phyloP scores from a whole-genome alignment of 2,888 invertebrate genomes.

The Euplagia quadripunctaria region DNA sequence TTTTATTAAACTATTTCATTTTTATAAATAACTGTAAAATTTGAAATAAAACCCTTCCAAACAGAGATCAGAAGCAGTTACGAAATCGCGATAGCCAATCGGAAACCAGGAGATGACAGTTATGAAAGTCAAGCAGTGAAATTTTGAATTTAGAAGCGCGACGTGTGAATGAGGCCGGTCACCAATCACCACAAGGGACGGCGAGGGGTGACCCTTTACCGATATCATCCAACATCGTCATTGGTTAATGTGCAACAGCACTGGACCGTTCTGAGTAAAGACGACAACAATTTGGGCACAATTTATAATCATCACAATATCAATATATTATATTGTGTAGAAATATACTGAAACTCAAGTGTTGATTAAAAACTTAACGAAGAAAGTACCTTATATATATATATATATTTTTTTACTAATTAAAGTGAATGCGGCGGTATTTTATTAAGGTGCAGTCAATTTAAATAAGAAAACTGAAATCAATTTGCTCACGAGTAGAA shows the following conservation, averaged over 20 bases:
- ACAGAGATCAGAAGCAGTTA: conserved; percentile 39
- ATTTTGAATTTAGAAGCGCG: conserved; percentile 53
- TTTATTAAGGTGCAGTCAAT: background rate
- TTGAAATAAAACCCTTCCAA: conserved; percentile 47
- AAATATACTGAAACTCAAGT: conserved; percentile 30
- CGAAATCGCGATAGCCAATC: conserved; percentile 51
- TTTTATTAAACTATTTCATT: background rate
- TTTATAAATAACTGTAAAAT: background rate
- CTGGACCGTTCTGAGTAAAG: conserved; percentile 25
- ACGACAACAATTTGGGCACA: conserved; percentile 19
- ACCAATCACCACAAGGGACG: conserved; percentile 17
- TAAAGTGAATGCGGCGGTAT: background rate
- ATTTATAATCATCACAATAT: conserved; percentile 9
- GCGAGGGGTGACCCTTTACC: conserved; percentile 23
- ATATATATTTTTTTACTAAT: background rate
- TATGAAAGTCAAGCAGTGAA: conserved; percentile 47
- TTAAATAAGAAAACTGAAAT: background rate
- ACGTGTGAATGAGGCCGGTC: conserved; percentile 28
- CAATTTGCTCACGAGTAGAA: too few relatives aligned
- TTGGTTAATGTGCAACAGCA: conserved; percentile 29
- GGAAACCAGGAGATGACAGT: conserved; percentile 43
- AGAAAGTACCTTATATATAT: conserved; percentile 16
- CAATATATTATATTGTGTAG: conserved; percentile 7
- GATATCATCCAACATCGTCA: conserved; percentile 23
- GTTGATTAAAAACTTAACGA: conserved; percentile 3